Evolutionary conservation across 2,797 vertebrate species (phyloP).

Genomic region (Melanotaenia boesemani): DNA sequence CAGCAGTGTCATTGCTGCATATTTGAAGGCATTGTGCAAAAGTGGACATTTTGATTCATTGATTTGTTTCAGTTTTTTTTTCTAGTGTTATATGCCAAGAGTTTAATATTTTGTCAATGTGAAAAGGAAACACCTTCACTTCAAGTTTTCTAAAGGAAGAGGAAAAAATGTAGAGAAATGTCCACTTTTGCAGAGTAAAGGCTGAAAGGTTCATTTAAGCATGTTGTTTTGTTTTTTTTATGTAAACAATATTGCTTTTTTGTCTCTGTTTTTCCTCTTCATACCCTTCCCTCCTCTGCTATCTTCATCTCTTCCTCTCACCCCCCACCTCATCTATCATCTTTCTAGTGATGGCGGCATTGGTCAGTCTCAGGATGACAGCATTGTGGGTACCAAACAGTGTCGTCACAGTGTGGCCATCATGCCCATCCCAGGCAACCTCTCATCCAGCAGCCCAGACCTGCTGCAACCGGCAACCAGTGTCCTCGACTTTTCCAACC

Average conservation of each 20-base stretch:
- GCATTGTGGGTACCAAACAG: slow-evolving; percentile 95
- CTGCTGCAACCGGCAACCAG: slow-evolving; percentile 92
- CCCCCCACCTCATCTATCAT: not conserved
- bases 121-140: not conserved
- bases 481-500: slow-evolving; percentile 93
- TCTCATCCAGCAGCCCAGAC: slow-evolving; percentile 96
- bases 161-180: slow-evolving; percentile 1
- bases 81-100: slow-evolving; percentile 12
- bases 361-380: slow-evolving; percentile 98
- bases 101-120: slow-evolving; percentile 20
- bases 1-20: slow-evolving; percentile 38
- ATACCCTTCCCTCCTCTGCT: not conserved
- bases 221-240: not conserved
- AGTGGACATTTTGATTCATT: slow-evolving; percentile 51
- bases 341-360: slow-evolving; percentile 89
- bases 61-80: slow-evolving; percentile 19
- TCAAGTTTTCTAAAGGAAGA: slow-evolving; percentile 16
- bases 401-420: slow-evolving; percentile 95
- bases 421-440: slow-evolving; percentile 94
- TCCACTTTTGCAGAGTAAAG: slow-evolving; percentile 41
- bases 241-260: slow-evolving; percentile 4
- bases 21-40: slow-evolving; percentile 43
- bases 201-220: not conserved
- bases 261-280: not conserved
- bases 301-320: not conserved